Percentiles rank a stretch among this genome's conserved stretches.
Evolutionary conservation across 2,797 vertebrate genomes (phyloP).

Genomic region (Sebastes vulpes): DNA sequence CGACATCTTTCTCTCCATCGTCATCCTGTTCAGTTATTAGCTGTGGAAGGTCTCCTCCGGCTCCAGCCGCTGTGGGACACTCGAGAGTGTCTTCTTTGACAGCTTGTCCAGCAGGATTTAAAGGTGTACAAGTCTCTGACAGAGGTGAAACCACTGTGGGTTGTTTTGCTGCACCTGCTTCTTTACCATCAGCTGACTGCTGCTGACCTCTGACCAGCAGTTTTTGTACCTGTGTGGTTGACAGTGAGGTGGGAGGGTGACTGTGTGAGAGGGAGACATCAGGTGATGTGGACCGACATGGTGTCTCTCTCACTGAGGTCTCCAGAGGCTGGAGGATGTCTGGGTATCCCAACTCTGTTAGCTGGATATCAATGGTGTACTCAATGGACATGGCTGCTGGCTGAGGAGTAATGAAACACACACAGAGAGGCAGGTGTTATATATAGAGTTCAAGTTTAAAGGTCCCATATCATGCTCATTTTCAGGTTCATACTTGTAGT

Average conservation of each 20-base stretch:
- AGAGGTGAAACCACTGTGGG: neutral
- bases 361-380: constrained; percentile 86
- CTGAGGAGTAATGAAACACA: neutral
- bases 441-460: neutral
- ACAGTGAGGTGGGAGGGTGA: neutral
- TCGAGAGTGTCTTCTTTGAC: too few relatives aligned
- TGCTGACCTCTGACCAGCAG: neutral
- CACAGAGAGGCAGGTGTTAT: neutral
- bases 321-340: constrained; percentile 52
- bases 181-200: neutral
- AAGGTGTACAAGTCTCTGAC: neutral
- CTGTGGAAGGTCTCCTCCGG: neutral
- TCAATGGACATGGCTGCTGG: constrained; percentile 82
- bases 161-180: neutral
- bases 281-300: constrained; percentile 15
- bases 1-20: neutral
- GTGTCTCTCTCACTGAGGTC: constrained; percentile 26
- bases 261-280: constrained; percentile 5
- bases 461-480: too few relatives aligned
- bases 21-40: neutral
- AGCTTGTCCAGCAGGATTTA: neutral
- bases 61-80: neutral
- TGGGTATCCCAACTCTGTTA: constrained; percentile 84
- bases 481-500: too few relatives aligned
- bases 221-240: constrained; percentile 1